Base-by-base conservation (phyloP, 2,797 vertebrate genomes). In the Argentina silus region DNA sequence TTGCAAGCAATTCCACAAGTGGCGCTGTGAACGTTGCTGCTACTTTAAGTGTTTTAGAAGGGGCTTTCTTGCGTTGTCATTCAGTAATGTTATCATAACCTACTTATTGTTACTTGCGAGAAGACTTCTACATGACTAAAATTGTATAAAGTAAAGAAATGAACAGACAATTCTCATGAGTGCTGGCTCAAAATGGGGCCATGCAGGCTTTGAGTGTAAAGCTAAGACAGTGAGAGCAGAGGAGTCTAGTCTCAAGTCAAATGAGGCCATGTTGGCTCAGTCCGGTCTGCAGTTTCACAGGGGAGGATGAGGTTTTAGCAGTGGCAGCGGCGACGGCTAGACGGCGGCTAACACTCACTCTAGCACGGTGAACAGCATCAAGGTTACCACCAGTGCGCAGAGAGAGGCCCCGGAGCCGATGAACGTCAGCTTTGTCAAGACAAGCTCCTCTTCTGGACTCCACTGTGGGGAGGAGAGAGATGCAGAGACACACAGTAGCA, bases 321-420 rank as follows among this genome's bases (percentile, higher is more conserved):
- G 60, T 14, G 27, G 14, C 21, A 42, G 11, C 70, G 3, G n/a
- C 27, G 23, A 17, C 53, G n/a, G n/a, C n/a, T n/a, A n/a, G n/a
- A n/a, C n/a, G n/a, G n/a, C 42, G 15, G 12, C 53, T n/a, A 19
- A 51, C 76, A 94, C 94, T 95, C 87, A 95, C 94, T 95, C 94
- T 64, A 95, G 82, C 72, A 95, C 91, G 6, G 92, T 95, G 86
- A 95, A 94, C 78, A 95, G 90, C 91, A 94, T 94, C 91, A 95
- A 89, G 82, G 94, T 95, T 89, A 94, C 91, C 79, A 95, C 78
- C 67, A 95, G 88, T 0, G 94, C 94, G 53, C 94, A 95, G 69
- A 95, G 90, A 57, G 94, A 95, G 0, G 93, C 93, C 23, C 94
- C 94, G 6, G 87, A 94, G 70, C 94, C 94, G 7, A 95, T 94